Conservation (phyloP, 2,888 invertebrate genomes). For the Melolontha melolontha region DNA sequence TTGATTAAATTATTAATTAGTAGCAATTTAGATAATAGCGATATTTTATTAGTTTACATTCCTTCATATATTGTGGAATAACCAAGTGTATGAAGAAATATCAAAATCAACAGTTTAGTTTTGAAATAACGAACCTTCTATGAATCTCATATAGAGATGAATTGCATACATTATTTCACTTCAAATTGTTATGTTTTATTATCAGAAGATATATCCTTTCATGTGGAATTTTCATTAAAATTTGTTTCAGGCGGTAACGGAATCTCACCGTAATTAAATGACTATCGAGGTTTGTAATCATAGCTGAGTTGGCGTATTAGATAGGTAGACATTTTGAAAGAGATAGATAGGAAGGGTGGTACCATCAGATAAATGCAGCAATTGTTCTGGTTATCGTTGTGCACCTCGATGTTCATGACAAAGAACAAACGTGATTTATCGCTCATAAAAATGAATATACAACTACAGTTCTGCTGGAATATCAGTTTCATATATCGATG, state of each 20-base stretch:
- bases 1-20: no score
- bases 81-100: no score
- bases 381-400: conserved; percentile 33
- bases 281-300: conserved; percentile 27
- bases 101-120: no score
- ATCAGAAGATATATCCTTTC: conserved; percentile 1
- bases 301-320: conserved; percentile 29
- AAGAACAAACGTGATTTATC: conserved; percentile 37
- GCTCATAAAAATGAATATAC: conserved; percentile 18
- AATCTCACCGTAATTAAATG: conserved; percentile 33
- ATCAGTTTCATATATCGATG: conserved; percentile 32
- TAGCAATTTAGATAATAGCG: no score
- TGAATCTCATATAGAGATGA: no score
- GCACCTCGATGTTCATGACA: conserved; percentile 23
- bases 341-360: conserved; percentile 34
- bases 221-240: conserved; percentile 30
- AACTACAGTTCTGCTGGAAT: conserved; percentile 14
- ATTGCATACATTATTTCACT: no score
- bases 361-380: conserved; percentile 24
- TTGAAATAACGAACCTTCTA: no score
- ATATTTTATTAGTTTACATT: no score
- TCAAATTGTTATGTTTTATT: not conserved
- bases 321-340: conserved; percentile 12
- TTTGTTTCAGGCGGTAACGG: conserved; percentile 12
- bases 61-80: no score